Conservation (phyloP, 2,888 invertebrate genomes). For the Synergus gifuensis region DNA sequence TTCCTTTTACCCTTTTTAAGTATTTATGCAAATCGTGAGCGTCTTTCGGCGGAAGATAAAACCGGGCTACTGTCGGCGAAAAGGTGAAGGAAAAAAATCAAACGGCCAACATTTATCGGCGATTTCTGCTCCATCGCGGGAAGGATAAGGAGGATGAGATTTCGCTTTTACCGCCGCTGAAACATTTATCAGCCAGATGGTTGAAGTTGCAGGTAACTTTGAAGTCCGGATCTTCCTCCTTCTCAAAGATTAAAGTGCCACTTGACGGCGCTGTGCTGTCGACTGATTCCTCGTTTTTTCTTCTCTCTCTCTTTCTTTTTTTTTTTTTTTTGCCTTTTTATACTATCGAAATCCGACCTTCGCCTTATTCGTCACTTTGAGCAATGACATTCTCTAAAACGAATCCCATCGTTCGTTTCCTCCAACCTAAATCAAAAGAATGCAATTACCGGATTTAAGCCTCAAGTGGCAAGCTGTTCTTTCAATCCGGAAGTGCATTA, state of each 20-base stretch:
- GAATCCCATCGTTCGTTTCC: conserved; percentile 17
- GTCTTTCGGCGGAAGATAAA: conserved; percentile 4
- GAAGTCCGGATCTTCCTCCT: conserved; percentile 42
- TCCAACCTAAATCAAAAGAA: conserved; percentile 18
- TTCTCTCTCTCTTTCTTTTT: conserved; percentile 52
- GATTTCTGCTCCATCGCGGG: conserved; percentile 30
- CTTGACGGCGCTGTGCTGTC: conserved; percentile 41
- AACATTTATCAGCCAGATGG: conserved; percentile 61
- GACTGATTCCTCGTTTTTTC: conserved; percentile 54
- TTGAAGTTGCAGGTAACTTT: conserved; percentile 40
- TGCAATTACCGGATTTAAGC: conserved; percentile 20
- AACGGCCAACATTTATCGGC: conserved; percentile 33
- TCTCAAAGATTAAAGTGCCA: conserved; percentile 45
- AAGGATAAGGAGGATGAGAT: conserved; percentile 55
- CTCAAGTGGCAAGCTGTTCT: conserved; percentile 22
- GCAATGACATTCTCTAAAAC: conserved; percentile 18
- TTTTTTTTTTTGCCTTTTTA: conserved; percentile 55
- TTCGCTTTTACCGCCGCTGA: conserved; percentile 64
- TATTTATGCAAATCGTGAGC: conserved; percentile 24
- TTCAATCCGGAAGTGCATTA: conserved; percentile 4
- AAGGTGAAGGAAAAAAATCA: conserved; percentile 41
- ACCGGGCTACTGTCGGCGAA: conserved; percentile 28
- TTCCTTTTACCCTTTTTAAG: not conserved
- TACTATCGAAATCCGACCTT: conserved; percentile 36
- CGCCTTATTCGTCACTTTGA: conserved; percentile 23